Evolutionary conservation across 2,888 invertebrate species (phyloP).

Genomic region (Aphodius granarius): DNA sequence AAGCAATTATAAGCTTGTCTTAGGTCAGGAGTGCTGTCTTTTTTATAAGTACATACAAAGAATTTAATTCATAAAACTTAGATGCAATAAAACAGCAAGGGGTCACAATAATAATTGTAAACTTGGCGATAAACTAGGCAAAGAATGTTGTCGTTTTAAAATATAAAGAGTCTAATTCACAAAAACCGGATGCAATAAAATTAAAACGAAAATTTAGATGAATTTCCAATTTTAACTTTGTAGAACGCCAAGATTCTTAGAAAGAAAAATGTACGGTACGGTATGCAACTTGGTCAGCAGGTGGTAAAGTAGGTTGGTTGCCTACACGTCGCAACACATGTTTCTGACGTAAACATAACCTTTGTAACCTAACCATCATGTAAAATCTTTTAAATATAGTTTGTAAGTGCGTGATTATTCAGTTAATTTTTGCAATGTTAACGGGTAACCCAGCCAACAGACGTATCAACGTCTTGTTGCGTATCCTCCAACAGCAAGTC

Average conservation of each 20-base stretch:
- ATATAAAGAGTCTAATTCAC: too few relatives aligned
- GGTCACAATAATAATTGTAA: too few relatives aligned
- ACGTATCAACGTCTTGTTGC: constrained; percentile 39
- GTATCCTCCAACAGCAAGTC: constrained; percentile 40
- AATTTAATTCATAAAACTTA: too few relatives aligned
- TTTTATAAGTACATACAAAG: too few relatives aligned
- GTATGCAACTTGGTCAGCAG: not conserved
- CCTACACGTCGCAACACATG: not conserved
- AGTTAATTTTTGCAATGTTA: constrained; percentile 36
- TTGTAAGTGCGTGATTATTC: not conserved
- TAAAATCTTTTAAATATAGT: constrained; percentile 9
- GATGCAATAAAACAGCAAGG: too few relatives aligned
- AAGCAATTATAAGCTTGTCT: too few relatives aligned
- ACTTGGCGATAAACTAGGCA: too few relatives aligned
- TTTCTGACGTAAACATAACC: constrained; percentile 39
- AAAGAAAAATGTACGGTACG: not conserved
- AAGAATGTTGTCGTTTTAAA: too few relatives aligned
- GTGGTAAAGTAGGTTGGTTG: not conserved
- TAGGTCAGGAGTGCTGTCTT: too few relatives aligned
- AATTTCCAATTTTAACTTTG: too few relatives aligned
- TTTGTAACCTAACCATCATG: constrained; percentile 32
- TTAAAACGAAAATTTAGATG: too few relatives aligned
- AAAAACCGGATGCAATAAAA: too few relatives aligned
- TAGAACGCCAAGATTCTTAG: not conserved
- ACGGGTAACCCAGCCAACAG: constrained; percentile 34